These are phyloP conservation scores for Lamellibrachia satsuma DNA, from an alignment of 2,888 invertebrate species.

Conservation along the genomic window DNA sequence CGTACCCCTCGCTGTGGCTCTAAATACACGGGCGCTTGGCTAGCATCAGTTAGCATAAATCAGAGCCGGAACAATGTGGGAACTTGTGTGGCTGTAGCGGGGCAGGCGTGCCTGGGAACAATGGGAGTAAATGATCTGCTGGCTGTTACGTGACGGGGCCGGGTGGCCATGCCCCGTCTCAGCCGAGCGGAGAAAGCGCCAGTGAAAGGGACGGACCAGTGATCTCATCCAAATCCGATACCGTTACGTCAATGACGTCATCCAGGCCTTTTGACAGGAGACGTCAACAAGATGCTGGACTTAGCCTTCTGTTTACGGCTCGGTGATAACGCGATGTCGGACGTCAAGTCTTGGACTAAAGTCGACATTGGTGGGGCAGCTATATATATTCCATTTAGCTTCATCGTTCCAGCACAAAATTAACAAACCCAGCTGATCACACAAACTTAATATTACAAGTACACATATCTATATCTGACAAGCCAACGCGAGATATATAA, in stretches of 20 bases:
- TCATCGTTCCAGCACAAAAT: neutral
- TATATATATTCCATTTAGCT: neutral
- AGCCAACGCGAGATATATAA: neutral
- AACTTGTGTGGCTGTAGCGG: neutral
- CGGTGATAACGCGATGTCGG: neutral
- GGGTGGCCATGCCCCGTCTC: neutral
- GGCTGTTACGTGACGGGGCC: neutral
- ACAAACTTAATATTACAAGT: neutral
- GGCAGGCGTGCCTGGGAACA: neutral
- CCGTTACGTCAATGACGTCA: constrained; percentile 17
- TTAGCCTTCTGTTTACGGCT: neutral
- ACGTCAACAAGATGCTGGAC: constrained; percentile 6
- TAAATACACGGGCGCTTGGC: neutral
- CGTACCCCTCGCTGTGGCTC: constrained; percentile 17
- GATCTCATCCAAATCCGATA: neutral
- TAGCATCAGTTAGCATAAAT: neutral
- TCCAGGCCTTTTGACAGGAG: neutral
- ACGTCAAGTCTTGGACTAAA: neutral
- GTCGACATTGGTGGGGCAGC: neutral
- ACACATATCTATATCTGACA: neutral
- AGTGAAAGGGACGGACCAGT: neutral
- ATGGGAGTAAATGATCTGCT: neutral
- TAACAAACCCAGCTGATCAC: neutral
- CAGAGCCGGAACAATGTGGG: neutral
- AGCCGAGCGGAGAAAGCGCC: neutral